phyloP scores from a whole-genome alignment of 2,113 vertebrate genomes.

The Brachyhypopomus occidentalis region DNA sequence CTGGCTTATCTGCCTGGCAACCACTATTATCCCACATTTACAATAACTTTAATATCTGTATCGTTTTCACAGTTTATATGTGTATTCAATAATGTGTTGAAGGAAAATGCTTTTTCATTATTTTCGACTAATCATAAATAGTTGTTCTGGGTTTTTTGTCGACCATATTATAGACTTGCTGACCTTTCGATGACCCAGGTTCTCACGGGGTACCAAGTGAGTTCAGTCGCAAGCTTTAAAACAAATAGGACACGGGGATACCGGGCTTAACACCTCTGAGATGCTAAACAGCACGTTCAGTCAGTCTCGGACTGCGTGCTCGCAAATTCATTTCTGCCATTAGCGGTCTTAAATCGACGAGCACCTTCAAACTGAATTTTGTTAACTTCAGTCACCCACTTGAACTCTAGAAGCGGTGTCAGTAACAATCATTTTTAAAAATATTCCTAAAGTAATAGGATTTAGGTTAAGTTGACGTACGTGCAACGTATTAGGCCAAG shows the following conservation, averaged over 20 bases:
- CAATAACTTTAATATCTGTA: neutral
- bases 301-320: no score
- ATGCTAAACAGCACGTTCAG: neutral
- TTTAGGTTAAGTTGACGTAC: no score
- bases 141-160: neutral
- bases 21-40: neutral
- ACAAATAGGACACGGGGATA: conserved; percentile 58
- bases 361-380: no score
- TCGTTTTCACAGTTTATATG: neutral
- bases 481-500: no score
- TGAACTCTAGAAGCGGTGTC: no score
- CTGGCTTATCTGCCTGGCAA: conserved; percentile 20
- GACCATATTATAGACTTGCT: conserved; percentile 57
- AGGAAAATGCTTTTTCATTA: neutral
- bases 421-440: no score
- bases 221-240: conserved; percentile 59
- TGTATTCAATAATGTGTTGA: neutral
- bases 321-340: no score
- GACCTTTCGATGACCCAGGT: conserved; percentile 73
- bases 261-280: conserved; percentile 26
- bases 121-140: neutral
- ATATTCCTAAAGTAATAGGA: no score
- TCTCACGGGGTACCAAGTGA: conserved; percentile 34
- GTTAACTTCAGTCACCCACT: no score
- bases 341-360: no score